phyloP scores from a whole-genome alignment of 2,113 vertebrate genomes.

The Strix uralensis region DNA sequence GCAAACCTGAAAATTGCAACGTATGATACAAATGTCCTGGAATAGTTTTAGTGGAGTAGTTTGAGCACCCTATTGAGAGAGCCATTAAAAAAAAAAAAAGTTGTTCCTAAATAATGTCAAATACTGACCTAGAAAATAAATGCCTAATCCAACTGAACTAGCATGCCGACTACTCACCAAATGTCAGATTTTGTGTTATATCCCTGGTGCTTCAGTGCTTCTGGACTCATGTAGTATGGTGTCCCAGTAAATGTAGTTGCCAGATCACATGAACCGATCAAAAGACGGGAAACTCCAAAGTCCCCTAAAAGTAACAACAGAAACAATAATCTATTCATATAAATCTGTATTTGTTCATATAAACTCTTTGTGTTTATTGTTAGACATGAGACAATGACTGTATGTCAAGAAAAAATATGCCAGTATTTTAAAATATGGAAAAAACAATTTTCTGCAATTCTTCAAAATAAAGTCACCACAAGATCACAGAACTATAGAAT shows the following conservation, averaged over 20 bases:
- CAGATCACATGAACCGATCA: conserved; percentile 87
- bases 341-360: background rate
- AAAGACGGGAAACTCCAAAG: conserved; percentile 86
- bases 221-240: conserved; percentile 88
- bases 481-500: background rate
- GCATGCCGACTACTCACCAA: conserved; percentile 75
- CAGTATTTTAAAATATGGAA: background rate
- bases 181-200: conserved; percentile 88
- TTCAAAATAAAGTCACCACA: background rate
- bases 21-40: background rate
- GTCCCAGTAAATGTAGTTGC: conserved; percentile 88
- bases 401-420: background rate
- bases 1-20: background rate
- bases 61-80: background rate
- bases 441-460: background rate
- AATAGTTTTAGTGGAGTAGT: background rate
- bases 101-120: background rate
- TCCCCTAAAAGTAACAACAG: conserved; percentile 77
- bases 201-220: conserved; percentile 83
- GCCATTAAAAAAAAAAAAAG: background rate
- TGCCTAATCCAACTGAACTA: background rate
- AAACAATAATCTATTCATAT: background rate
- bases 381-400: background rate
- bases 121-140: background rate
- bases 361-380: background rate